Percentiles rank a stretch among this genome's conserved stretches.
These are phyloP conservation scores for Bos taurus DNA, from an alignment of 2,113 vertebrate genomes.

Conservation along the genomic window DNA sequence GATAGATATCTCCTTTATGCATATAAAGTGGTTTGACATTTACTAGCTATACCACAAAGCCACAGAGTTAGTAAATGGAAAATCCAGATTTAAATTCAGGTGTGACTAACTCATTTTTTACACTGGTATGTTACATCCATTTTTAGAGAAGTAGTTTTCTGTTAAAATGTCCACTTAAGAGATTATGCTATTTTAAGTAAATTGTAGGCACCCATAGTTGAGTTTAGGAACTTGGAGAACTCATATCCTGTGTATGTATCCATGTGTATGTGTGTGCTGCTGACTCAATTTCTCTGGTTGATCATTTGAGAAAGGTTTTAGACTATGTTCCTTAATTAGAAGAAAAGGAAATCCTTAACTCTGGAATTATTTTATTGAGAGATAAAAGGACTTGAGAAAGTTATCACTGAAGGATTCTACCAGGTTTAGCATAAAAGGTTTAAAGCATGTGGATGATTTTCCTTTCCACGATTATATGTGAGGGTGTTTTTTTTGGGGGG, in stretches of 20 bases:
- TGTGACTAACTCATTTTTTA: neutral
- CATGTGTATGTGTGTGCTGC: neutral
- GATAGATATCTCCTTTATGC: neutral
- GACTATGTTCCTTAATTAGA: neutral
- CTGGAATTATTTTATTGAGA: neutral
- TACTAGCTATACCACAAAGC: neutral
- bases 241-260: neutral
- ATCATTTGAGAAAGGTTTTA: neutral
- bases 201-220: neutral
- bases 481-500: neutral
- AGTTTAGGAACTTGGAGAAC: neutral
- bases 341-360: neutral
- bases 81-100: neutral
- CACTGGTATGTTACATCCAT: neutral
- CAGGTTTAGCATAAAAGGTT: neutral
- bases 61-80: neutral
- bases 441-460: neutral
- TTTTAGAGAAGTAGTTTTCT: neutral
- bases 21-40: neutral
- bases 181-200: neutral
- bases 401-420: neutral
- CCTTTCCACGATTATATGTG: neutral
- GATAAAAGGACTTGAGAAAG: neutral
- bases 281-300: neutral
- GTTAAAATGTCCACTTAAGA: neutral